phyloP scores from a whole-genome alignment of 1,140 invertebrate genomes.

The Trachymyrmex cornetzi region DNA sequence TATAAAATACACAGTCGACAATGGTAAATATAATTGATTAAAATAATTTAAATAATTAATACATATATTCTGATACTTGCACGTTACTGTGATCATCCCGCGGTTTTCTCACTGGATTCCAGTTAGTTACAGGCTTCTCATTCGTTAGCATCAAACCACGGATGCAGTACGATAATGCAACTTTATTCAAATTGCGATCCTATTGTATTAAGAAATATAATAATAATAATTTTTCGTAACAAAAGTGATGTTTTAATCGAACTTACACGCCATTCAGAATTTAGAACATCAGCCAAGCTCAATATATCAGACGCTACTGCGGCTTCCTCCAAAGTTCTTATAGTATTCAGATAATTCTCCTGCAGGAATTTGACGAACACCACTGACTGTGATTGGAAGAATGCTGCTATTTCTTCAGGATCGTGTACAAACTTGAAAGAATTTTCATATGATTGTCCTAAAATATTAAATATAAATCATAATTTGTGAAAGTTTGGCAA shows the following conservation, averaged over 20 bases:
- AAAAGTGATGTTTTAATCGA: not conserved
- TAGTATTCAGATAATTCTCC: slow-evolving; percentile 92
- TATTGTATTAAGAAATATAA: slow-evolving; percentile 62
- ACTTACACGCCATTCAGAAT: slow-evolving; percentile 90
- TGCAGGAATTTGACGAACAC: slow-evolving; percentile 90
- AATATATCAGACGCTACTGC: slow-evolving; percentile 88
- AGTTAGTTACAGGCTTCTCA: slow-evolving; percentile 89
- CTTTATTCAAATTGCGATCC: slow-evolving; percentile 81
- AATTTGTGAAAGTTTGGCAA: slow-evolving; percentile 21
- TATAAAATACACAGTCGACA: slow-evolving; percentile 12
- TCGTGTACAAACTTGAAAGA: slow-evolving; percentile 87
- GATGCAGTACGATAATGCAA: slow-evolving; percentile 86
- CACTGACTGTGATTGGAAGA: slow-evolving; percentile 89
- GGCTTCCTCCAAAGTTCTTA: slow-evolving; percentile 88
- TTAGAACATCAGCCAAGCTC: slow-evolving; percentile 89
- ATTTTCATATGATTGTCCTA: slow-evolving; percentile 73
- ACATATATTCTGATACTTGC: slow-evolving; percentile 73
- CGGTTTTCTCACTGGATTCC: slow-evolving; percentile 91
- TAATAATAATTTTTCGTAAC: not conserved
- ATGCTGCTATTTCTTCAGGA: slow-evolving; percentile 89
- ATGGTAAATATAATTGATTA: slow-evolving; percentile 1
- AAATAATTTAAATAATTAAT: slow-evolving; percentile 58
- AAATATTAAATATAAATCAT: not conserved
- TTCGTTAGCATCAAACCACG: slow-evolving; percentile 91
- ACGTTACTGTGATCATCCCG: slow-evolving; percentile 79